Conservation (phyloP, 2,888 invertebrate genomes). For the Zelleria hepariella region DNA sequence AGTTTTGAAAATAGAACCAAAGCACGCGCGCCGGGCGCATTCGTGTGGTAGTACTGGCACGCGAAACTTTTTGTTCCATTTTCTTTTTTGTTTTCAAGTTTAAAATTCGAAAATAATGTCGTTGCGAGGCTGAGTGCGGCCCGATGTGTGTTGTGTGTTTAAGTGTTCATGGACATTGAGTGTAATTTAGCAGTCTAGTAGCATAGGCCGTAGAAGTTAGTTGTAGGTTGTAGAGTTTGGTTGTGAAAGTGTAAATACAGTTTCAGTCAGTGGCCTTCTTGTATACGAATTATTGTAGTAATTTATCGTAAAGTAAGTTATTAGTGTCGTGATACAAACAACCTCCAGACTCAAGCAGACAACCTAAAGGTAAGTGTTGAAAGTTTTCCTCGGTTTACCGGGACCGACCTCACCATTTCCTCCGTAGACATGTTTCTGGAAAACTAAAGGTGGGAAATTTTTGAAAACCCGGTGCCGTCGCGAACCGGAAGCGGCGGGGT, state of each 20-base stretch:
- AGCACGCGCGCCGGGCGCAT: constrained; percentile 45
- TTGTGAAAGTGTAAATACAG: not conserved
- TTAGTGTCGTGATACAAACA: not conserved
- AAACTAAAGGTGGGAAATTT: constrained; percentile 1
- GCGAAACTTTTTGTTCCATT: constrained; percentile 64
- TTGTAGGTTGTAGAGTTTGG: not conserved
- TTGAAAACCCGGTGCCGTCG: not conserved
- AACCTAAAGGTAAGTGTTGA: not conserved
- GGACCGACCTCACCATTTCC: too few relatives aligned
- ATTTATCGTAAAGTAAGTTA: not conserved
- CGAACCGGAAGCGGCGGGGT: constrained; percentile 39
- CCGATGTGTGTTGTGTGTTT: not conserved
- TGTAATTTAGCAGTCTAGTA: not conserved
- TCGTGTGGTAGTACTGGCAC: constrained; percentile 64
- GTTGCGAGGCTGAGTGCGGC: not conserved
- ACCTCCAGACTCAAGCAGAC: not conserved
- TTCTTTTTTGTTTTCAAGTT: constrained; percentile 29
- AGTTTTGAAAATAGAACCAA: constrained; percentile 56
- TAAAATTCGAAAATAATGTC: constrained; percentile 14
- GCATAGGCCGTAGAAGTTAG: not conserved
- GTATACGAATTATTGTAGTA: constrained; percentile 20
- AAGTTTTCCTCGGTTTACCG: too few relatives aligned
- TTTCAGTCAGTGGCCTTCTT: constrained; percentile 17
- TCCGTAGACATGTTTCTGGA: not conserved
- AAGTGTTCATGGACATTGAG: not conserved